phyloP scores from a whole-genome alignment of 2,113 vertebrate species.

The Cyphomyrus plagiostoma region DNA sequence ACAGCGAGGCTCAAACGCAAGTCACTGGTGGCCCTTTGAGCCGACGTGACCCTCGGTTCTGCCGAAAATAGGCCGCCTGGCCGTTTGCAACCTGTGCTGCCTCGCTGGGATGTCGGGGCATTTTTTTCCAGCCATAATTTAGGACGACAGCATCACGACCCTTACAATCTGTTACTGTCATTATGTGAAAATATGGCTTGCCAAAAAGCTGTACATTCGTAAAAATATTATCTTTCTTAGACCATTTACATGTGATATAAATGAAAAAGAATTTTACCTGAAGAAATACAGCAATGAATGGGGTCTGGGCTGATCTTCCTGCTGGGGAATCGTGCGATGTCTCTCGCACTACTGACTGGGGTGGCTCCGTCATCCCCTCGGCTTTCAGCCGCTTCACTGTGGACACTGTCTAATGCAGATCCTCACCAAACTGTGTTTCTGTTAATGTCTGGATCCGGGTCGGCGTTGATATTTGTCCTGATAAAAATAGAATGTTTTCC shows the following conservation, averaged over 20 bases:
- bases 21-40: not conserved
- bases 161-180: not conserved
- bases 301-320: not conserved
- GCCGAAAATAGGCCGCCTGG: not conserved
- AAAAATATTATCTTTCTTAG: not conserved
- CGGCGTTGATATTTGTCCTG: not conserved
- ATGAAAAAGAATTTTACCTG: not conserved
- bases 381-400: not conserved
- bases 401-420: not conserved
- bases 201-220: not conserved
- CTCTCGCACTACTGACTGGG: not conserved
- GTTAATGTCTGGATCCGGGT: not conserved
- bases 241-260: not conserved
- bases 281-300: not conserved
- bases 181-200: not conserved
- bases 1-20: not conserved
- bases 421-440: not conserved
- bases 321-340: not conserved
- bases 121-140: conserved; percentile 5
- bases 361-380: not conserved
- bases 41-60: not conserved
- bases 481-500: not conserved
- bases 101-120: not conserved
- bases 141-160: not conserved
- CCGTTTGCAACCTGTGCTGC: not conserved